Conservation (phyloP, 2,888 invertebrate species). For the Cerastis rubricosa region DNA sequence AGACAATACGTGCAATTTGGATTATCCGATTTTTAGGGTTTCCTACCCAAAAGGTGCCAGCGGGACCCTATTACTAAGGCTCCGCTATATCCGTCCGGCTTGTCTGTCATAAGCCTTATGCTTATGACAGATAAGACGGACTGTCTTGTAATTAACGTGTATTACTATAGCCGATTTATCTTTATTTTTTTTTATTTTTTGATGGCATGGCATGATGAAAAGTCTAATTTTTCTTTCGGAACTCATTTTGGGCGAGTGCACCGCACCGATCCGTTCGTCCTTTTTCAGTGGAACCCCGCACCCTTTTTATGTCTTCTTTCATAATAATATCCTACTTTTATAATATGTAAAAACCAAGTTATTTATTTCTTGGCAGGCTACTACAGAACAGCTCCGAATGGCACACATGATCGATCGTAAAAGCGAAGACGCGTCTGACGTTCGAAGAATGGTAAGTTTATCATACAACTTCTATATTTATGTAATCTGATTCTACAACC, state of each 20-base stretch:
- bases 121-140: too few relatives aligned
- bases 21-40: background rate
- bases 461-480: background rate
- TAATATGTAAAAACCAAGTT: conserved; percentile 22
- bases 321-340: background rate
- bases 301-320: background rate
- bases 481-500: background rate
- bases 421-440: conserved; percentile 91
- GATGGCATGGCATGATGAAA: too few relatives aligned
- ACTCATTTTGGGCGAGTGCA: background rate
- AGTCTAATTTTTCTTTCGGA: too few relatives aligned
- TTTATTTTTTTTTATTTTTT: too few relatives aligned
- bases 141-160: too few relatives aligned
- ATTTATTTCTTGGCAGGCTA: conserved; percentile 90
- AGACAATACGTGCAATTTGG: background rate
- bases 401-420: conserved; percentile 95
- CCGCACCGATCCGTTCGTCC: background rate
- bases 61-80: too few relatives aligned
- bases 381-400: conserved; percentile 96
- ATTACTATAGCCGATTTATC: too few relatives aligned
- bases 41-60: too few relatives aligned
- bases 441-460: conserved; percentile 90
- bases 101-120: too few relatives aligned
- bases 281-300: background rate
- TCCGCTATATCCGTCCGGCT: too few relatives aligned